Percentiles rank a stretch among this genome's conserved stretches.
Evolutionary conservation across 2,113 vertebrate species (phyloP).

Genomic region (Varanus salvator): DNA sequence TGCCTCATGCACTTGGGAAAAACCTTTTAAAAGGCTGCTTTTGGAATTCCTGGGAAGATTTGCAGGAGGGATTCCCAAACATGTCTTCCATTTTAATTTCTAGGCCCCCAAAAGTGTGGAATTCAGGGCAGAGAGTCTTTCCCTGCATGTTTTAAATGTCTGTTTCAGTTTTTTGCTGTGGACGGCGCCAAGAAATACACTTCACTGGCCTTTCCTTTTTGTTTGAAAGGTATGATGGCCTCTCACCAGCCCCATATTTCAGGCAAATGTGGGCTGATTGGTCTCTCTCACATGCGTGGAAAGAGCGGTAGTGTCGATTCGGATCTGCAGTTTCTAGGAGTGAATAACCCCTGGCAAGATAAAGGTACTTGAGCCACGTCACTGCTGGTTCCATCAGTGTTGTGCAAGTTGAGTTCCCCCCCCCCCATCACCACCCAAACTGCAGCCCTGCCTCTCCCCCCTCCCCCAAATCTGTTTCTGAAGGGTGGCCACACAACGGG

Average conservation of each 20-base stretch:
- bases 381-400: not conserved
- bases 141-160: not conserved
- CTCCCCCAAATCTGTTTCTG: not conserved
- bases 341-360: slow-evolving; percentile 73
- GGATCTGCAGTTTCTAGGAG: slow-evolving; percentile 81
- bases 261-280: slow-evolving; percentile 72
- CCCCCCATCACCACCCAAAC: too few species aligned
- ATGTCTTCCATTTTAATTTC: not conserved
- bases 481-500: not conserved
- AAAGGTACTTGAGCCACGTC: slow-evolving; percentile 75
- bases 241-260: slow-evolving; percentile 74
- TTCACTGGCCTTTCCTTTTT: not conserved
- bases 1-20: not conserved
- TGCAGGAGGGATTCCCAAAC: not conserved
- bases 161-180: not conserved
- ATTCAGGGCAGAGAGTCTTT: too few species aligned
- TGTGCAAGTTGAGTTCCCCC: not conserved
- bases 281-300: slow-evolving; percentile 62
- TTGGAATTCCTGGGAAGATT: not conserved
- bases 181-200: not conserved
- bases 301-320: slow-evolving; percentile 88
- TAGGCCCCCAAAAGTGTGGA: too few species aligned
- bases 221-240: slow-evolving; percentile 69
- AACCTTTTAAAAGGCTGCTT: slow-evolving; percentile 23
- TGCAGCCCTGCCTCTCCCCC: too few species aligned